Percentiles rank a stretch among this genome's conserved stretches.
Evolutionary conservation across 2,113 vertebrate species (phyloP).

Genomic region (Muntiacus reevesi): DNA sequence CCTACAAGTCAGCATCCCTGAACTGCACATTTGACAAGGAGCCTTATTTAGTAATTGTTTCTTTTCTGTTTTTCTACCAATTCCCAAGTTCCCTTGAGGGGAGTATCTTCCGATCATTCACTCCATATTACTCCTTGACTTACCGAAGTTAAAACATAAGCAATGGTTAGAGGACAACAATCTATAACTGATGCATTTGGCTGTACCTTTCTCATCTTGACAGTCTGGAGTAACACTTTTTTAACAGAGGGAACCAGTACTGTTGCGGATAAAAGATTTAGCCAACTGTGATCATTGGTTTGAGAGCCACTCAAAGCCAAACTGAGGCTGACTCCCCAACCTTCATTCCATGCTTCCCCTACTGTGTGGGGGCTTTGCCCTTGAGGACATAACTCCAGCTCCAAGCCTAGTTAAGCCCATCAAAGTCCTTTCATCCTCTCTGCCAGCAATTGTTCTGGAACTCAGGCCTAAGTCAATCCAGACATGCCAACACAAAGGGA

Average conservation of each 20-base stretch:
- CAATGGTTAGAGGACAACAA: not conserved
- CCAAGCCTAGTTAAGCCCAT: not conserved
- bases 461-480: not conserved
- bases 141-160: not conserved
- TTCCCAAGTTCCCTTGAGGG: not conserved
- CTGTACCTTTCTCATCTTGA: not conserved
- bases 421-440: not conserved
- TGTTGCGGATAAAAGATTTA: not conserved
- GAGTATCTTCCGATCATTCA: not conserved
- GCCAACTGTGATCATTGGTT: not conserved
- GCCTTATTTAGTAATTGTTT: not conserved
- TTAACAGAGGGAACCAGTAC: not conserved
- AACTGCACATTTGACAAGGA: not conserved
- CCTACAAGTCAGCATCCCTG: not conserved
- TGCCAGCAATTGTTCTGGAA: not conserved
- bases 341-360: not conserved
- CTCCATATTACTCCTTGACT: not conserved
- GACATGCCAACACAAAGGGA: not conserved
- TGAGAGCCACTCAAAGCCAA: not conserved
- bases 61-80: not conserved
- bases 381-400: not conserved
- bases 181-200: not conserved
- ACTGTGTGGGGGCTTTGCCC: not conserved
- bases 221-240: not conserved
- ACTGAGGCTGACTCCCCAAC: not conserved